These are phyloP conservation scores for Serilophus lunatus DNA, from an alignment of 2,113 vertebrate genomes.

Conservation along the genomic window DNA sequence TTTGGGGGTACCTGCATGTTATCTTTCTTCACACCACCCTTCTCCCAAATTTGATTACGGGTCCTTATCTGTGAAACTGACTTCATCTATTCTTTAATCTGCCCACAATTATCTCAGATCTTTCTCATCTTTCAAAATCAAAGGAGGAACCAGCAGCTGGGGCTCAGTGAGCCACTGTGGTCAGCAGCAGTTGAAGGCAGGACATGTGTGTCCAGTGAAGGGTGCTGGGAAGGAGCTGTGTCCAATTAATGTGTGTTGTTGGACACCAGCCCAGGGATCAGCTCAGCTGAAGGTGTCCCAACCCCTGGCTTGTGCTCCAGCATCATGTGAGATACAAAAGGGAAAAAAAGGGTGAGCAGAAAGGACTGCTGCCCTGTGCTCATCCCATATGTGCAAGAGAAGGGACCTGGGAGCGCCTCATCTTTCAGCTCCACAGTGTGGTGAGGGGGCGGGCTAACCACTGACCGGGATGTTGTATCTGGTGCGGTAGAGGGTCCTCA, in stretches of 20 bases:
- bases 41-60: background rate
- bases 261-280: background rate
- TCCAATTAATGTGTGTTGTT: fast-evolving
- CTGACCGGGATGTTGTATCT: slow-evolving; percentile 82
- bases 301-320: background rate
- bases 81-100: background rate
- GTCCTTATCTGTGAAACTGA: background rate
- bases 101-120: background rate
- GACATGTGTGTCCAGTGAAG: background rate
- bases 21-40: background rate
- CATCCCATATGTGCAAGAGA: background rate
- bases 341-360: fast-evolving
- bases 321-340: fast-evolving
- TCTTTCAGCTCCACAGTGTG: fast-evolving
- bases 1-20: no score
- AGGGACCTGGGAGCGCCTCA: fast-evolving
- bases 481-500: slow-evolving; percentile 85
- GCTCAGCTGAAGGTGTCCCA: fast-evolving
- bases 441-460: background rate
- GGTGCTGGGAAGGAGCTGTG: background rate
- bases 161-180: fast-evolving
- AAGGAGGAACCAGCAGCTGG: background rate
- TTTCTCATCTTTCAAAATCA: background rate
- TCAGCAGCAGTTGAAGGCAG: background rate
- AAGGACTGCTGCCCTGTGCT: background rate